Evolutionary conservation across 1,140 invertebrate genomes (phyloP), one percentile per base, ranked within the genome.

Genomic region (Eumaeus atala): DNA sequence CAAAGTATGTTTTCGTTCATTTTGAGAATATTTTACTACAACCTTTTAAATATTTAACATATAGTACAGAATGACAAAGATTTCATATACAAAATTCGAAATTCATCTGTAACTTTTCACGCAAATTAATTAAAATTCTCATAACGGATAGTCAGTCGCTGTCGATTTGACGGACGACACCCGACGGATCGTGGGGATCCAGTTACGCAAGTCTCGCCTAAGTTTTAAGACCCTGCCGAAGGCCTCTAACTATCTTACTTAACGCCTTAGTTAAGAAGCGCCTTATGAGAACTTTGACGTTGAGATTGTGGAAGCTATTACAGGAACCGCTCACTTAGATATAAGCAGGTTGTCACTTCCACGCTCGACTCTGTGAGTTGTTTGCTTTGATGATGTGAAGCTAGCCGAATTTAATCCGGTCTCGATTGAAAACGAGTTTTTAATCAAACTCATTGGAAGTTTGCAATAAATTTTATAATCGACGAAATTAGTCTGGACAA

Each of bases 181-280:
- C 28, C 56, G 71, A 58, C 65, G 70, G 74, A 77, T 77, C 68
- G 72, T 61, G 66, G 72, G 76, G 78, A 84, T 84, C 78, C 69
- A 84, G 76, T 86, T 83, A 83, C 74, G 69, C 72, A 83, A 84
- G 83, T 82, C 83, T 74, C 67, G 64, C 62, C 70, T 67, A 84
- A 87, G 81, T 87, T 82, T 78, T 83, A 84, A 86, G 81, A 84
- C 81, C 79, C 74, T 70, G 72, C 76, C 75, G 74, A 84, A 86
- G 83, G 77, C 79, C 80, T 81, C 83, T 77, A 83, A 84, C 80
- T 86, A 86, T 86, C 77, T 82, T 84, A 79, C 81, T 84, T 86
- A 83, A 84, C 77, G 80, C 78, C 78, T 83, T 84, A 84, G 78
- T 83, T 83, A 84, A 86, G 78, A 78, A 86, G 74, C 77, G 78